Conservation (phyloP, 1,140 invertebrate genomes). For the Triops cancriformis region DNA sequence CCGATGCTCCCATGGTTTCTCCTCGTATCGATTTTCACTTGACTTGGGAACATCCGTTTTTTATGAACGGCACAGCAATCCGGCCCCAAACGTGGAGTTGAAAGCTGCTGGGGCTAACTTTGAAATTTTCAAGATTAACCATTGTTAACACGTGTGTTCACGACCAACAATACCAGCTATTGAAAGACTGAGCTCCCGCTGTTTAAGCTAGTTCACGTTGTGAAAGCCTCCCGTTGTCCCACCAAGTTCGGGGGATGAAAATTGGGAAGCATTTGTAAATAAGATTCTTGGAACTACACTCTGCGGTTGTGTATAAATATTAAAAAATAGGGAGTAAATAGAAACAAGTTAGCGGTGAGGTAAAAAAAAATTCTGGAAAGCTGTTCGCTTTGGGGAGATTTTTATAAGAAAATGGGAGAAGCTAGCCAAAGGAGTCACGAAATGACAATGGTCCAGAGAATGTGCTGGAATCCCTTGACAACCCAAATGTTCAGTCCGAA, state of each 20-base stretch:
- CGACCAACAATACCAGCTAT: not conserved
- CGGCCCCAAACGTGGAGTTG: not conserved
- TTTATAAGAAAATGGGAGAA: no score
- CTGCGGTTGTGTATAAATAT: not conserved
- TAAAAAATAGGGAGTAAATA: not conserved
- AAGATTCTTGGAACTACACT: no score
- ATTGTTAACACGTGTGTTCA: conserved; percentile 6
- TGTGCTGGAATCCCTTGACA: not conserved
- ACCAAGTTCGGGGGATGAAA: not conserved
- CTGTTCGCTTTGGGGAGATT: no score
- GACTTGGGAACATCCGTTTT: not conserved
- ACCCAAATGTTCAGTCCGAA: not conserved
- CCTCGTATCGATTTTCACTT: not conserved
- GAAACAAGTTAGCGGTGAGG: not conserved
- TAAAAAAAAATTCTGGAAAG: not conserved
- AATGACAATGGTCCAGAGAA: not conserved
- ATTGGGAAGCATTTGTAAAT: not conserved
- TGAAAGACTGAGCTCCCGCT: not conserved
- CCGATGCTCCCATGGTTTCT: not conserved
- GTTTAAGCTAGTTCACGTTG: not conserved
- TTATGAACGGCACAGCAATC: not conserved
- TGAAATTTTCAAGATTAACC: not conserved
- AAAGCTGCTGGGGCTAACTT: not conserved
- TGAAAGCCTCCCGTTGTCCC: conserved; percentile 1
- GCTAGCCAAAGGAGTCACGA: not conserved